Percentiles rank a stretch among this genome's conserved stretches.
Evolutionary conservation across 2,888 invertebrate genomes (phyloP).

Genomic region (Monochamus alternatus): DNA sequence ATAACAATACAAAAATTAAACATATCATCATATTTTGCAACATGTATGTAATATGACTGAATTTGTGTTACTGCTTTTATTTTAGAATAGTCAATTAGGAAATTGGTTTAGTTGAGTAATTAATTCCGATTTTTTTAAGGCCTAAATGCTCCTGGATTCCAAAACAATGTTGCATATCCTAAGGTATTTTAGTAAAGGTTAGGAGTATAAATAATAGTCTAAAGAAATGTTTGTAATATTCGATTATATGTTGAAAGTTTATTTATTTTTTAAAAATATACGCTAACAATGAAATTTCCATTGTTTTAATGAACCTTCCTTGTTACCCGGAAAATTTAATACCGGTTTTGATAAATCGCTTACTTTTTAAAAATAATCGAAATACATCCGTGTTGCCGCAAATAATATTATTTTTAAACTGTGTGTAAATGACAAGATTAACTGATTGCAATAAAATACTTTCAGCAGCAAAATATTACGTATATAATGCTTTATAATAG

Average conservation of each 20-base stretch:
- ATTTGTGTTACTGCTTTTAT: conserved; percentile 61
- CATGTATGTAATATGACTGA: conserved; percentile 58
- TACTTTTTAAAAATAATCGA: no score
- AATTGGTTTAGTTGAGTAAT: conserved; percentile 28
- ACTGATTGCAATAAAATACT: no score
- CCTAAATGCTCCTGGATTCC: conserved; percentile 40
- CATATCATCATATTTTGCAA: conserved; percentile 68
- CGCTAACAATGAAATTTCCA: conserved; percentile 31
- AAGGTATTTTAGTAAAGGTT: conserved; percentile 50
- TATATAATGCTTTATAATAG: no score
- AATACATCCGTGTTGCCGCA: no score
- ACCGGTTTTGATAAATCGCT: no score
- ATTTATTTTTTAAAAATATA: conserved; percentile 50
- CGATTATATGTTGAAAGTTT: conserved; percentile 54
- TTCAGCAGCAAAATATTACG: no score
- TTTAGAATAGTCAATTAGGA: conserved; percentile 52
- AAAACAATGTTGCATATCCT: conserved; percentile 32
- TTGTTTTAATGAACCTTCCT: conserved; percentile 16
- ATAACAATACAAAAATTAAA: conserved; percentile 60
- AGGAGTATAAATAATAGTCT: conserved; percentile 42
- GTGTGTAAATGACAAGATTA: no score
- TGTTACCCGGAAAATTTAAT: neutral
- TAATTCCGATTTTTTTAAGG: conserved; percentile 40
- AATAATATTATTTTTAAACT: no score
- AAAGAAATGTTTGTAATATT: conserved; percentile 53